Base-by-base conservation (phyloP, 2,113 vertebrate genomes). In the Prietella phreatophila region DNA sequence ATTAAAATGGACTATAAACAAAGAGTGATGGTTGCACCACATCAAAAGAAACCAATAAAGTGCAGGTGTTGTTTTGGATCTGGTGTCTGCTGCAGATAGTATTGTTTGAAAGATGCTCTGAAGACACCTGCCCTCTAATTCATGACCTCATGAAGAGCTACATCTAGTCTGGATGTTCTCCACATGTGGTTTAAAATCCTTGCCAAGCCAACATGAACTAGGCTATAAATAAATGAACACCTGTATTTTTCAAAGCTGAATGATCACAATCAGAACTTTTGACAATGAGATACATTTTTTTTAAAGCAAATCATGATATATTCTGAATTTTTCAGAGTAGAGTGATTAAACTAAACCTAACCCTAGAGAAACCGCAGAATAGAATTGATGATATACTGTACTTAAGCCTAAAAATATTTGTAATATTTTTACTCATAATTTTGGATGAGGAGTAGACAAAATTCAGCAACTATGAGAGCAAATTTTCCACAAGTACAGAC, bases 1-100 rank as follows among this genome's bases (percentile, higher is more conserved):
- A 88, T 87, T 88, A 90, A 86, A 88, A 87, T 90, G 53, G 56
- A 87, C 86, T 90, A 85, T 87, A 87, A 89, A 87, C 76, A 58
- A 88, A 85, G 33, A 65, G 8, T 75, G 88, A 87, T 85, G 56
- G 79, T 42, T 50, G 67, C 71, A 80, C 79, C 85, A 84, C 90
- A 87, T 89, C 90, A 89, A 85, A 89, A 89, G 86, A 22, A 58
- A 79, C 69, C 33, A 83, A 47, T 71, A 76, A 76, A 82, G 76
- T 89, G 89, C 89, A 90, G 85, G 82, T 89, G 85, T 82, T 87
- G 90, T 79, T 85, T 83, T 85, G 71, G 85, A 78, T 85, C 67
- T 25, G 33, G 75, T 86, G 65, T 78, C 67, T 73, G 87, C 30
- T 83, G 47, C 36, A 85, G 79, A 84, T 47, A 36, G 42, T 53